Evolutionary conservation across 2,797 vertebrate species (phyloP).

Genomic region (Prunella strophiata): DNA sequence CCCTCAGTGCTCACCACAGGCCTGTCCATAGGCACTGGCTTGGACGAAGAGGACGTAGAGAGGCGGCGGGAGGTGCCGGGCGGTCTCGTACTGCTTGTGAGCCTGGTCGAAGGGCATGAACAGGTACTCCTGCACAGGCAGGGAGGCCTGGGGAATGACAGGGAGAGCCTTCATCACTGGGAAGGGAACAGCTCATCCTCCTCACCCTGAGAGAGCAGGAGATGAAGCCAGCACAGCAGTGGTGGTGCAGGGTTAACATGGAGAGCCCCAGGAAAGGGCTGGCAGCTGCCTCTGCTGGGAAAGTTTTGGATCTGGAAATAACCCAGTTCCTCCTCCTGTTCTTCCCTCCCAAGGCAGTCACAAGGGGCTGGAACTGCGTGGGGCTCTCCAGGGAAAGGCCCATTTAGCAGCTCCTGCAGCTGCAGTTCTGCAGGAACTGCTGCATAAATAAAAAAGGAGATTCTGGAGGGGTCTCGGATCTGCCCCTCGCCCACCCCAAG

Average conservation of each 20-base stretch:
- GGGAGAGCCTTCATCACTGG: not conserved
- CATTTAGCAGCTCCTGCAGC: not conserved
- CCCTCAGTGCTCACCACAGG: constrained; percentile 85
- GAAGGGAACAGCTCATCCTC: not conserved
- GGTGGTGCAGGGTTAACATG: fast-evolving
- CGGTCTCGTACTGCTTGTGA: constrained; percentile 93
- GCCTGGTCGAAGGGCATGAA: constrained; percentile 95
- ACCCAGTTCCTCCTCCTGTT: constrained; percentile 34
- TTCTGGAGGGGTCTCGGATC: fast-evolving
- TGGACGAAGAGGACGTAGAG: constrained; percentile 97
- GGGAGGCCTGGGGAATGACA: constrained; percentile 85
- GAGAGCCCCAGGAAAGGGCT: not conserved
- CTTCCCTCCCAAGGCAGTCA: not conserved
- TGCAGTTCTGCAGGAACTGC: not conserved
- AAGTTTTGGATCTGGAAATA: constrained; percentile 10
- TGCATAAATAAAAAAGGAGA: not conserved
- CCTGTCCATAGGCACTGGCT: constrained; percentile 93
- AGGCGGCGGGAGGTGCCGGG: constrained; percentile 91
- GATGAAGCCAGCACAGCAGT: not conserved
- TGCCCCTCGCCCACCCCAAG: fast-evolving
- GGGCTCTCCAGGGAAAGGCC: not conserved
- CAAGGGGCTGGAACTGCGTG: not conserved
- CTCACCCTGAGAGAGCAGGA: fast-evolving
- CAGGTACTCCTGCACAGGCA: constrained; percentile 95
- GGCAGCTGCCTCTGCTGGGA: not conserved